Percentiles rank a stretch among this genome's conserved stretches.
Evolutionary conservation across 2,797 vertebrate genomes (phyloP).

Genomic region (Botia kubotai): DNA sequence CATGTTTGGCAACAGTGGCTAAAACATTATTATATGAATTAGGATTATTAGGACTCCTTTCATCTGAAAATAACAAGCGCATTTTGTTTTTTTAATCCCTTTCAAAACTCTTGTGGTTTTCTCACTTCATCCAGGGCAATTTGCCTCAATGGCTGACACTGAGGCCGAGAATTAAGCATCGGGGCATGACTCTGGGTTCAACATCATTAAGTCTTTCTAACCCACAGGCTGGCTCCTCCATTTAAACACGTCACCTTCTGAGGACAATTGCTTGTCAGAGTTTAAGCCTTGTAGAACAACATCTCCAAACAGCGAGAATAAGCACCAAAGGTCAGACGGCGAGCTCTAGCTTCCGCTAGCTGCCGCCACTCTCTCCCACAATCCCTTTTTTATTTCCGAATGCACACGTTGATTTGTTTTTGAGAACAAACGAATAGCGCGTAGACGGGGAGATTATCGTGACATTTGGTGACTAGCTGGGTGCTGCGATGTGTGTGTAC

Average conservation of each 20-base stretch:
- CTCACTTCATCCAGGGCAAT: constrained; percentile 59
- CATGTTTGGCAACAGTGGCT: constrained; percentile 30
- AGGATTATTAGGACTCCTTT: constrained; percentile 34
- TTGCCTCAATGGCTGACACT: constrained; percentile 59
- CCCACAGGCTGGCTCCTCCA: constrained; percentile 57
- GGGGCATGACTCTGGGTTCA: constrained; percentile 64
- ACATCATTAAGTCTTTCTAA: constrained; percentile 67
- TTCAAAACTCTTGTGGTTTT: constrained; percentile 54
- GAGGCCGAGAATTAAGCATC: constrained; percentile 60
- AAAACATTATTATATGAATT: constrained; percentile 35
- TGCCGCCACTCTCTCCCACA: constrained; percentile 3
- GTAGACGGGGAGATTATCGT: constrained; percentile 16
- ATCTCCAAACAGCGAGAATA: constrained; percentile 40
- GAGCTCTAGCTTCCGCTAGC: constrained; percentile 2
- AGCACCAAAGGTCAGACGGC: constrained; percentile 52
- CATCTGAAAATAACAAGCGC: constrained; percentile 26
- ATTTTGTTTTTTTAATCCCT: constrained; percentile 19
- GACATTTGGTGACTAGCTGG: constrained; percentile 48
- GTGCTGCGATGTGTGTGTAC: constrained; percentile 30
- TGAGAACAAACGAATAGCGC: constrained; percentile 10
- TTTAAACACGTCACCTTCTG: constrained; percentile 60
- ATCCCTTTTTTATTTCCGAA: constrained; percentile 24
- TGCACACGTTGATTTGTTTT: constrained; percentile 2
- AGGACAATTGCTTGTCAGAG: constrained; percentile 66
- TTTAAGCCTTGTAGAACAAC: constrained; percentile 57